A percentile compares a stretch with the other conserved stretches of the same genome.
Evolutionary conservation across 2,113 vertebrate species (phyloP).

Genomic region (Chiloscyllium plagiosum): DNA sequence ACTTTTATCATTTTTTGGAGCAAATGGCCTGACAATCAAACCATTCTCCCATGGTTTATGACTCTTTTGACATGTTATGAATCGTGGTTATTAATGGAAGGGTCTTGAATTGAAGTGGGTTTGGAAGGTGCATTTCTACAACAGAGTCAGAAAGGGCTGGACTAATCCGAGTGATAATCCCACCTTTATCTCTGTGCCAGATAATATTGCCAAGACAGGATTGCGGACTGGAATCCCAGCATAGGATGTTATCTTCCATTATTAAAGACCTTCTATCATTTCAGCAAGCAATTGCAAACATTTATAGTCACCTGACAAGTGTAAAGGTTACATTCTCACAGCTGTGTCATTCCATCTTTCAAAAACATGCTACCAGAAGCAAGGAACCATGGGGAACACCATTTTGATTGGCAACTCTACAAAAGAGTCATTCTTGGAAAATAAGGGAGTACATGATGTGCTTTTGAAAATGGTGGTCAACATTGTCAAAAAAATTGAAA

Average conservation of each 20-base stretch:
- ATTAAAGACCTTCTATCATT: neutral
- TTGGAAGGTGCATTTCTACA: neutral
- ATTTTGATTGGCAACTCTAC: neutral
- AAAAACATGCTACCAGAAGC: neutral
- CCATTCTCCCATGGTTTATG: neutral
- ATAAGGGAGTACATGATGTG: neutral
- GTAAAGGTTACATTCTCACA: neutral
- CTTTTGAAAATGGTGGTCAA: neutral
- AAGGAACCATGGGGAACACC: neutral
- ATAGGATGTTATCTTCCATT: too few species aligned
- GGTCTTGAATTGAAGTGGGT: neutral
- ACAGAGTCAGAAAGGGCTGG: neutral
- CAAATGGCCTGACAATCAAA: neutral
- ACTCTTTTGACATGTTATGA: neutral
- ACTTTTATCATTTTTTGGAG: neutral
- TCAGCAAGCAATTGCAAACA: neutral
- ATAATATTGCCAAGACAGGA: neutral
- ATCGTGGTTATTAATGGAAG: too few species aligned
- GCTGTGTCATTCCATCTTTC: neutral
- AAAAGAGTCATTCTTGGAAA: neutral
- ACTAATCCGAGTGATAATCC: neutral
- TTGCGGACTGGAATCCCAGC: neutral
- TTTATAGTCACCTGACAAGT: neutral
- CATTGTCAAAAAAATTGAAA: neutral
- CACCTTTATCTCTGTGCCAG: neutral